Conservation (phyloP, 2,113 vertebrate genomes). For the Cranoglanis bouderius region DNA sequence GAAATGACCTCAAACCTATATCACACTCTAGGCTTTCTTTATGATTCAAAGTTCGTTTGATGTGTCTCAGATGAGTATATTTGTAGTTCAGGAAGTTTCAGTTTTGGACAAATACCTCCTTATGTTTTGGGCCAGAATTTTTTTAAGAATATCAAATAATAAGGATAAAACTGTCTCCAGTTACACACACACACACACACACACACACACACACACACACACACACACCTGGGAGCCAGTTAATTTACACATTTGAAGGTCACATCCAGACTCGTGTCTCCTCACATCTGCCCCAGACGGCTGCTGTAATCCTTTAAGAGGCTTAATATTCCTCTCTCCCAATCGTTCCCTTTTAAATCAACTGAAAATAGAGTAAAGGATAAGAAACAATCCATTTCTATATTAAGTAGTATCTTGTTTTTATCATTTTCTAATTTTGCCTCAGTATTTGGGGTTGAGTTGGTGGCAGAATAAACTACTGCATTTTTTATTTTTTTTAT, state of each 20-base stretch:
- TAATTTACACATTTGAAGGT: constrained; percentile 14
- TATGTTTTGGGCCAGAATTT: neutral
- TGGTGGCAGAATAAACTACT: neutral
- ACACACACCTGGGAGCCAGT: neutral
- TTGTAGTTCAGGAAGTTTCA: neutral
- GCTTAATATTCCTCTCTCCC: constrained; percentile 24
- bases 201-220: constrained; percentile 36
- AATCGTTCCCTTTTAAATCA: neutral
- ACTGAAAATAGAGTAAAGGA: neutral
- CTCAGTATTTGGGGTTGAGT: neutral
- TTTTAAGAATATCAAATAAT: neutral
- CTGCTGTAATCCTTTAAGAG: constrained; percentile 43
- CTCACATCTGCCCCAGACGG: constrained; percentile 40
- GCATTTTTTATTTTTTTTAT: neutral
- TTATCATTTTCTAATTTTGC: neutral
- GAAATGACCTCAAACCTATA: neutral
- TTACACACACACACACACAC: neutral
- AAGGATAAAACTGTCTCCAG: neutral
- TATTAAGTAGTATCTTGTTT: neutral
- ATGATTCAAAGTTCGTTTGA: neutral
- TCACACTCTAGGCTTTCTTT: neutral
- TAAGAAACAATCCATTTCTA: neutral
- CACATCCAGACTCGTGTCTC: neutral
- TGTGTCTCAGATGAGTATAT: neutral
- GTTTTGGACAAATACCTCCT: neutral